Conservation (phyloP, 2,888 invertebrate genomes). For the Galerucella nymphaeae region DNA sequence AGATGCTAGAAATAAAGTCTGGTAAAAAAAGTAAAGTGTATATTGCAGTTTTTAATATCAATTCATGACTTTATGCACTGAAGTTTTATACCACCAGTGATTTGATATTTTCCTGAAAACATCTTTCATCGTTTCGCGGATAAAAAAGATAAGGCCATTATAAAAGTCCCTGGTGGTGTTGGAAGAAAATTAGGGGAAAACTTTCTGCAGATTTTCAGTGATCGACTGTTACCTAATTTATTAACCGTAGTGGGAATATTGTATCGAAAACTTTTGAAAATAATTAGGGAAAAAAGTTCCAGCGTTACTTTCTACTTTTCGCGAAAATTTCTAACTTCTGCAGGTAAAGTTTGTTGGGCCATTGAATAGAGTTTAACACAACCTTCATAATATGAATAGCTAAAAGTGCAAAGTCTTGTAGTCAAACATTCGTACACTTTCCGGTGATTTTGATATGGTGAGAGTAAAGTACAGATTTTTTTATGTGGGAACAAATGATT, state of each 20-base stretch:
- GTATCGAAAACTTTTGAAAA: constrained; percentile 22
- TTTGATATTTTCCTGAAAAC: constrained; percentile 23
- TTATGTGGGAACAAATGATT: too few species aligned
- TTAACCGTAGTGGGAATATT: constrained; percentile 9
- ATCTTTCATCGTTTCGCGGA: constrained; percentile 20
- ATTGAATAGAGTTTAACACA: not conserved
- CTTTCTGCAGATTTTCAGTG: constrained; percentile 27
- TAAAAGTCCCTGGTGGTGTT: constrained; percentile 18
- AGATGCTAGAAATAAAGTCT: too few species aligned
- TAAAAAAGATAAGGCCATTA: constrained; percentile 29
- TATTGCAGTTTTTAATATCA: too few species aligned
- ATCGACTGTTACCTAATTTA: constrained; percentile 27
- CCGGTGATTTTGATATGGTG: too few species aligned
- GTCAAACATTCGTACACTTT: not conserved
- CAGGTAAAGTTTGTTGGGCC: not conserved
- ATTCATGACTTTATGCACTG: not conserved
- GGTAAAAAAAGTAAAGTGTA: too few species aligned
- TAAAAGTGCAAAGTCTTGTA: not conserved
- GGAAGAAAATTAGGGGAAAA: constrained; percentile 1
- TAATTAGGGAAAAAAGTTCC: constrained; percentile 16
- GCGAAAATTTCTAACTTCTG: not conserved
- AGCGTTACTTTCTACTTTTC: not conserved
- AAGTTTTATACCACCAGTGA: constrained; percentile 16
- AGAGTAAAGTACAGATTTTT: too few species aligned
- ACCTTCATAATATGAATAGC: not conserved